Base-by-base conservation (phyloP, 2,113 vertebrate genomes). In the Ciconia maguari region DNA sequence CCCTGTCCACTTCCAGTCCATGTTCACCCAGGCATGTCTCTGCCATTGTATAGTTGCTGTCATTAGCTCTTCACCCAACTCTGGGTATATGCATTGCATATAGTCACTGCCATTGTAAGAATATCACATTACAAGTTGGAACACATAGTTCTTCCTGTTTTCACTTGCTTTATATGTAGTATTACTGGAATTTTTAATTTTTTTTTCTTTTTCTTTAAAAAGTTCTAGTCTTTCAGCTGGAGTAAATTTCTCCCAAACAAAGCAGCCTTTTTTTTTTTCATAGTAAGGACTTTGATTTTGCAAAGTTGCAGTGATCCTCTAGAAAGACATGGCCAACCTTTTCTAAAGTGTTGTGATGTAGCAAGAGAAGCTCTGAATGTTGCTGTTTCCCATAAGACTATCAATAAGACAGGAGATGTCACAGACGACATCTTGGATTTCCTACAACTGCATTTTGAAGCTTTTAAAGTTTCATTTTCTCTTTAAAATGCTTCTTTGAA, bases 381-480 rank as follows among this genome's bases (percentile, higher is more conserved):
- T 94, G 69, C 41, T 82, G 41, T 79, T 94, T 93, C 74, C 91
- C 88, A 13, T 20, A 93, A 93, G 87, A 89, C 77, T 65, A 30
- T 76, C 70, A 76, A 46, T 76, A 94, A 94, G 90, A 86, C 30
- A 66, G 58, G 41, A 94, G 68, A 81, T 96, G 90, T 96, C 91
- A 95, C 46, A 85, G 91, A 61, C 12, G 24, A 85, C 66, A 90
- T 91, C 87, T 94, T 96, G 91, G 91, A 77, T 95, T 97, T 94
- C 75, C 78, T 93, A 66, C 91, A 95, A 94, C 70, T 66, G 46
- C 66, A 90, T 96, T 95, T 94, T 93, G 78, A 96, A 94, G 96
- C 89, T 93, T 96, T 97, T 95, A 94, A 90, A 95, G 78, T 91
- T 97, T 95, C 54, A 90, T 95, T 97, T 96, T 96, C 89, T 94